phyloP scores from a whole-genome alignment of 1,140 invertebrate genomes.

The Pogonomyrmex californicus region DNA sequence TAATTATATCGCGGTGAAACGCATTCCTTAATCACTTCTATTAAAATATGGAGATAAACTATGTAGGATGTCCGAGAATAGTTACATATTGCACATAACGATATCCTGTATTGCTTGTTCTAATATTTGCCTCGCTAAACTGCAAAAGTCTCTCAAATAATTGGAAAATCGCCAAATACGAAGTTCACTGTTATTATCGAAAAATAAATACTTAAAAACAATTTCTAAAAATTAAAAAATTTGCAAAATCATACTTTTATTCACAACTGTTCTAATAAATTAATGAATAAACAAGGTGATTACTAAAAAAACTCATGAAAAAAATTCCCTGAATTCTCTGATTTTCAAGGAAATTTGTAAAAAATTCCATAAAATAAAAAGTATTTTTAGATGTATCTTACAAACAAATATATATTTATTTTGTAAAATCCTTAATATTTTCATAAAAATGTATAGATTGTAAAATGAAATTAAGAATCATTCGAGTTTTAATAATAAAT shows the following conservation, averaged over 20 bases:
- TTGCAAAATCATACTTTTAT: background rate
- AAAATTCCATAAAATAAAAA: no score
- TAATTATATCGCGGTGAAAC: conserved; percentile 2
- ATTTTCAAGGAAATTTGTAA: no score
- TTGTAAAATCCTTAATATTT: no score
- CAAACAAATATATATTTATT: no score
- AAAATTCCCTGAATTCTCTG: no score
- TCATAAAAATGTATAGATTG: no score
- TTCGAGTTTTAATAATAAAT: no score
- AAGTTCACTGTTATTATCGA: conserved; percentile 2
- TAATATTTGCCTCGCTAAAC: background rate
- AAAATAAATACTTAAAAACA: background rate
- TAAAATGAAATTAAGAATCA: no score
- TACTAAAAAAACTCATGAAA: no score
- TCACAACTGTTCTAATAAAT: background rate
- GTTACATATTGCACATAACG: background rate
- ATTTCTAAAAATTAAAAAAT: background rate
- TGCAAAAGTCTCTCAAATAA: background rate
- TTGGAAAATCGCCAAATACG: background rate
- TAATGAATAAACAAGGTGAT: no score
- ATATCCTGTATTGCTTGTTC: background rate
- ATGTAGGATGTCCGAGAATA: background rate
- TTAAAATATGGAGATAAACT: background rate
- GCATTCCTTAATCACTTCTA: background rate
- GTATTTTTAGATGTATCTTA: no score